Conservation (phyloP, 2,113 vertebrate genomes). For the Callocephalon fimbriatum region DNA sequence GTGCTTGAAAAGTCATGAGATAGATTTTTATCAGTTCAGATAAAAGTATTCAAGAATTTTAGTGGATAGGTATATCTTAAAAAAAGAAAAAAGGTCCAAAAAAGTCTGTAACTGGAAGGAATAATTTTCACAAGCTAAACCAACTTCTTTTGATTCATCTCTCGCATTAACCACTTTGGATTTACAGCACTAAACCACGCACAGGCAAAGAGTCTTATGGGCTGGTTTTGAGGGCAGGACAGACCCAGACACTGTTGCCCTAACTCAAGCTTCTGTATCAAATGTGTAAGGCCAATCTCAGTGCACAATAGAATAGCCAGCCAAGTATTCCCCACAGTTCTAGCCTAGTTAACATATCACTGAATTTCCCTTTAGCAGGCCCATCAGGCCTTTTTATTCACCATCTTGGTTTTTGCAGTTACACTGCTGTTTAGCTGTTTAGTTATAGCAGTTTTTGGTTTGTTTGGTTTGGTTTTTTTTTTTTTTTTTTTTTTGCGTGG, state of each 20-base stretch:
- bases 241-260: background rate
- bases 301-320: too few species aligned
- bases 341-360: background rate
- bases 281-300: background rate
- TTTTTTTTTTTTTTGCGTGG: rapidly evolving
- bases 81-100: background rate
- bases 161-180: background rate
- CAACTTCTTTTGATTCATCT: background rate
- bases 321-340: background rate
- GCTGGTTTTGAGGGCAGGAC: background rate
- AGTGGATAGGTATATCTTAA: background rate
- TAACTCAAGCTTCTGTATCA: background rate
- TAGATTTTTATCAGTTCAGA: background rate
- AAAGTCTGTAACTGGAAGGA: background rate
- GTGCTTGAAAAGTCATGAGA: background rate
- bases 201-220: background rate
- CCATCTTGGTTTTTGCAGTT: background rate
- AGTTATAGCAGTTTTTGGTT: background rate
- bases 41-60: background rate
- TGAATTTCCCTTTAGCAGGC: background rate
- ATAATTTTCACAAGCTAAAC: background rate
- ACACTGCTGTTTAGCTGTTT: background rate
- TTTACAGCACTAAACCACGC: background rate
- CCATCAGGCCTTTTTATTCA: background rate
- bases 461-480: background rate